Evolutionary conservation across 2,888 invertebrate genomes (phyloP).

Genomic region (Shargacucullia verbasci): DNA sequence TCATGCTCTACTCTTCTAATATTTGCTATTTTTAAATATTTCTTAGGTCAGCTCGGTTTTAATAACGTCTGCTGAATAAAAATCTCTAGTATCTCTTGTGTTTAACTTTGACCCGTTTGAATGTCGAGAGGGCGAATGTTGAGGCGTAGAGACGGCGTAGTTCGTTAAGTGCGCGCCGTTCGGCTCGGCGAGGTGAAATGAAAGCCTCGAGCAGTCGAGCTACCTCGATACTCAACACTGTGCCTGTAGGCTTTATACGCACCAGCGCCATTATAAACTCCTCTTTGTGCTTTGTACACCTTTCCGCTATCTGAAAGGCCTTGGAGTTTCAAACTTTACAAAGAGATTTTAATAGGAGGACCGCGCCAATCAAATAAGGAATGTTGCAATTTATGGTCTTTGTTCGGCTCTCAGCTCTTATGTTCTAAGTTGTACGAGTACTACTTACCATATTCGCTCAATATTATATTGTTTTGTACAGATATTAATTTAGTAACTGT

Average conservation of each 20-base stretch:
- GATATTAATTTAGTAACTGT: too few species aligned
- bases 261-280: neutral
- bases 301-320: neutral
- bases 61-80: neutral
- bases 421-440: too few species aligned
- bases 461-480: too few species aligned
- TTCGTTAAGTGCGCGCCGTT: neutral
- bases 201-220: neutral
- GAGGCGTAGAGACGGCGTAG: neutral
- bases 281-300: slow-evolving; percentile 2
- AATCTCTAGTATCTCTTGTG: neutral
- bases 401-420: too few species aligned
- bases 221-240: neutral
- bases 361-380: too few species aligned
- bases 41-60: neutral
- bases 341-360: neutral
- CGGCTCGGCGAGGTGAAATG: neutral
- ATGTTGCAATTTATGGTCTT: too few species aligned
- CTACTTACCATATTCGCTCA: too few species aligned
- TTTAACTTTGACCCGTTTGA: neutral
- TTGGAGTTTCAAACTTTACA: neutral
- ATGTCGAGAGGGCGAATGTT: neutral
- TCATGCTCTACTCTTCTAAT: neutral
- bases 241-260: neutral
- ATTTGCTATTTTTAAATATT: neutral